phyloP scores from a whole-genome alignment of 1,140 invertebrate species.

The Apocrypta bakeri region DNA sequence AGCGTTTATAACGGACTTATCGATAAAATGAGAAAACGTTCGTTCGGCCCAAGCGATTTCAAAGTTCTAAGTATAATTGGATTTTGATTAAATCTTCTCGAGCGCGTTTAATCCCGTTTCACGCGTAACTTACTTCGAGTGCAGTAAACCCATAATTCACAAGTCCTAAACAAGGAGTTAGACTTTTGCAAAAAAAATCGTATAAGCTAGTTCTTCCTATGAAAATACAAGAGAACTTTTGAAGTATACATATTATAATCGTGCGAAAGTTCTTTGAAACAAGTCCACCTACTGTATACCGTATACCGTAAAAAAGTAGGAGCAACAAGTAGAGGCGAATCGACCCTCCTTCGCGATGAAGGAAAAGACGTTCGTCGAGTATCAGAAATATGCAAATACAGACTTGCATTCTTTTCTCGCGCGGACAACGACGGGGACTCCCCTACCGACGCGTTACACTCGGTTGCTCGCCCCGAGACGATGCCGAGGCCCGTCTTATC shows the following conservation, averaged over 20 bases:
- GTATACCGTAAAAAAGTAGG: neutral
- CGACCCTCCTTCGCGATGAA: neutral
- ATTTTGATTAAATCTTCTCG: conserved; percentile 3
- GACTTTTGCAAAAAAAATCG: too few relatives aligned
- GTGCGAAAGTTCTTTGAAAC: neutral
- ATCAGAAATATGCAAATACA: neutral
- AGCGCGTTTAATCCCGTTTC: conserved; percentile 15
- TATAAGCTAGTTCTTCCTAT: too few relatives aligned
- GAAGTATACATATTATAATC: too few relatives aligned
- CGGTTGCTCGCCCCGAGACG: neutral
- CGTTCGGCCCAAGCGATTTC: neutral
- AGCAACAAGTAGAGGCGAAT: neutral
- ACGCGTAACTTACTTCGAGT: neutral
- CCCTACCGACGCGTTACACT: conserved; percentile 8
- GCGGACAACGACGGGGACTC: neutral
- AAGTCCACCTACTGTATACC: too few relatives aligned
- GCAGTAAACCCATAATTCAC: neutral
- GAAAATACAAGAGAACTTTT: too few relatives aligned
- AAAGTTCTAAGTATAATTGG: conserved; percentile 25
- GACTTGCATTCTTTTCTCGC: neutral
- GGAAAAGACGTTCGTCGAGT: too few relatives aligned
- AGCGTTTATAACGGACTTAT: neutral
- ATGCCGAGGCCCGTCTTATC: conserved; percentile 25
- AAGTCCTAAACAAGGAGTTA: neutral
- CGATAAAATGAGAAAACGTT: neutral